Percentiles rank a stretch among this genome's conserved stretches.
Conservation (phyloP, 2,888 invertebrate genomes). For the Glyphotaelius pellucidus region DNA sequence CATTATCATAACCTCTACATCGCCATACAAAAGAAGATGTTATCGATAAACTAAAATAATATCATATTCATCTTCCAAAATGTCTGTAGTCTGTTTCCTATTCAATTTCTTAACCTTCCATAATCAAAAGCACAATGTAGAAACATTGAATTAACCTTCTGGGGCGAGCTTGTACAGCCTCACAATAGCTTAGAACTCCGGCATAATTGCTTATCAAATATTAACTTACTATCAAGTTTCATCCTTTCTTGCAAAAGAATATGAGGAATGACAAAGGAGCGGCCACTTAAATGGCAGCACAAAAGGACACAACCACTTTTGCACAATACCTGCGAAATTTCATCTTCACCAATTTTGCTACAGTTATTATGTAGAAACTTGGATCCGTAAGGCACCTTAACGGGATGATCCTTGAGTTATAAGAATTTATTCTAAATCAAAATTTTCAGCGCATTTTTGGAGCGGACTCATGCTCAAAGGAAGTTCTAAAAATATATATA, state of each 20-base stretch:
- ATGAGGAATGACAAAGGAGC: constrained; percentile 15
- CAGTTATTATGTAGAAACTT: constrained; percentile 1
- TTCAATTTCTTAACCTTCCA: not conserved
- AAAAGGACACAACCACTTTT: constrained; percentile 34
- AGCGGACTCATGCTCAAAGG: no score
- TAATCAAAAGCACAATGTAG: not conserved
- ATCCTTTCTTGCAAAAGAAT: not conserved
- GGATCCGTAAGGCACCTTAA: not conserved
- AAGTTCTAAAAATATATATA: no score
- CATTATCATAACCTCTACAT: not conserved
- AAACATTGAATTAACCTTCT: not conserved
- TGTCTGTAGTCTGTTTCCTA: not conserved
- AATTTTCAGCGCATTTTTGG: not conserved
- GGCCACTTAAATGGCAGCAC: constrained; percentile 33
- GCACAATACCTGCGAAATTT: constrained; percentile 45
- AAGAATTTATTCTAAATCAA: not conserved
- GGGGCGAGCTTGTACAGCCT: not conserved
- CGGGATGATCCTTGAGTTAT: not conserved
- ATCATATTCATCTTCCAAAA: not conserved
- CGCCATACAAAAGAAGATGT: not conserved
- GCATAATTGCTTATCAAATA: constrained; percentile 30
- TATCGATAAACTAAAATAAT: not conserved
- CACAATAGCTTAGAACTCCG: not conserved
- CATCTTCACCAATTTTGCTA: constrained; percentile 6
- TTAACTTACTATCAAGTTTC: constrained; percentile 40